Evolutionary conservation across 2,113 vertebrate species (phyloP).

Genomic region (Recurvirostra avosetta): DNA sequence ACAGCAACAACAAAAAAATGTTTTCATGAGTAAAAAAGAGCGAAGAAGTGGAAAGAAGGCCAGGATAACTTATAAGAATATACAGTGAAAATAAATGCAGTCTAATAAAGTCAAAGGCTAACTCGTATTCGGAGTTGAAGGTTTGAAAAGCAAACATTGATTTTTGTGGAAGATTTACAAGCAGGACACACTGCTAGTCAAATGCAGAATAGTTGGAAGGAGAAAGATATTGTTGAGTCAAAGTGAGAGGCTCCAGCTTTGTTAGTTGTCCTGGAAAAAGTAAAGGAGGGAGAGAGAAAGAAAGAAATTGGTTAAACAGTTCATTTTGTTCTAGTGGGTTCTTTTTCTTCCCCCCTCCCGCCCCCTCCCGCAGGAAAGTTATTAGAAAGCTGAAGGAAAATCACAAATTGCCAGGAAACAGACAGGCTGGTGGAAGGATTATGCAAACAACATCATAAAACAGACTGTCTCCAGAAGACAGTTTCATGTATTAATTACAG

Average conservation of each 20-base stretch:
- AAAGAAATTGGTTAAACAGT: background rate
- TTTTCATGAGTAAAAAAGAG: background rate
- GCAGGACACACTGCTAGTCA: conserved; percentile 19
- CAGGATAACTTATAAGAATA: background rate
- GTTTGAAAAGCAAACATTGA: conserved; percentile 27
- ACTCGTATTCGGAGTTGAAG: conserved; percentile 11
- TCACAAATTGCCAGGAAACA: conserved; percentile 53
- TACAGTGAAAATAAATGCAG: background rate
- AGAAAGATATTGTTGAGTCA: conserved; percentile 31
- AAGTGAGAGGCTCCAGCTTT: conserved; percentile 12
- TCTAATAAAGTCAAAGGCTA: background rate
- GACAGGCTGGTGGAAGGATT: conserved; percentile 10
- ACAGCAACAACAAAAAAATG: background rate
- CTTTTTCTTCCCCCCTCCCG: background rate
- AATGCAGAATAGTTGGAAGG: conserved; percentile 37
- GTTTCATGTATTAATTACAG: conserved; percentile 50
- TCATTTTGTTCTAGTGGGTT: background rate
- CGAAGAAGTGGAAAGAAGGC: background rate
- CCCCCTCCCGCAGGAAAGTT: background rate
- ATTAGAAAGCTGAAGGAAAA: conserved; percentile 56
- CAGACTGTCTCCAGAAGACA: background rate
- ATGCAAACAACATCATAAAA: conserved; percentile 20
- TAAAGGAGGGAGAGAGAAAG: background rate
- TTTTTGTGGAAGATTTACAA: conserved; percentile 58
- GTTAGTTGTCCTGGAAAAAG: conserved; percentile 6